Evolutionary conservation across 2,113 vertebrate genomes (phyloP).

Genomic region (Zootoca vivipara): DNA sequence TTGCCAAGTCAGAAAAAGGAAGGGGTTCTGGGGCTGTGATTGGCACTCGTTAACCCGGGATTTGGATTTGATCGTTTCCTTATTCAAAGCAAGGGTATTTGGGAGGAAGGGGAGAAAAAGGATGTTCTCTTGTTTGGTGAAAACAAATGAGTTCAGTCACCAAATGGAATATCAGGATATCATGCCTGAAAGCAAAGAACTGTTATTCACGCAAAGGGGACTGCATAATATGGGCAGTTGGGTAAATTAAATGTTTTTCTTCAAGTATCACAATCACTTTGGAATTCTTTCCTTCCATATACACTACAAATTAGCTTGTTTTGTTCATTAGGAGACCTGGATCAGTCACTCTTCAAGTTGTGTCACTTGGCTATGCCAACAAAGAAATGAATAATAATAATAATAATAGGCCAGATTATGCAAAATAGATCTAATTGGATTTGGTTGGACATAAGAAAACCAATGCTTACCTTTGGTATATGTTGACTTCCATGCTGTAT

Average conservation of each 20-base stretch:
- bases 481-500: not conserved
- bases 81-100: slow-evolving; percentile 52
- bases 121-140: slow-evolving; percentile 66
- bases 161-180: slow-evolving; percentile 42
- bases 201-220: slow-evolving; percentile 43
- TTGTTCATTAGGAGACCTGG: slow-evolving; percentile 34
- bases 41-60: slow-evolving; percentile 90
- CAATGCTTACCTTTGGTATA: not conserved
- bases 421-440: slow-evolving; percentile 18
- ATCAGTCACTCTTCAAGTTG: slow-evolving; percentile 25
- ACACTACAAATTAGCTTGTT: slow-evolving; percentile 21
- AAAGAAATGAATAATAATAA: not conserved
- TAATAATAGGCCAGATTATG: not conserved
- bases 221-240: slow-evolving; percentile 14
- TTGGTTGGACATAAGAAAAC: not conserved
- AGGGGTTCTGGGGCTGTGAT: slow-evolving; percentile 80
- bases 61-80: slow-evolving; percentile 71
- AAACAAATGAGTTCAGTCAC: slow-evolving; percentile 63
- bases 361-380: not conserved
- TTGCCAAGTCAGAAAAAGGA: slow-evolving; percentile 82
- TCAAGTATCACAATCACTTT: slow-evolving; percentile 22
- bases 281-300: slow-evolving; percentile 16
- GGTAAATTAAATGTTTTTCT: slow-evolving; percentile 45
- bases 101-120: slow-evolving; percentile 44
- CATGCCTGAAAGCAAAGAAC: slow-evolving; percentile 53